phyloP scores from a whole-genome alignment of 1,140 invertebrate species.

The Drosophila ficusphila region DNA sequence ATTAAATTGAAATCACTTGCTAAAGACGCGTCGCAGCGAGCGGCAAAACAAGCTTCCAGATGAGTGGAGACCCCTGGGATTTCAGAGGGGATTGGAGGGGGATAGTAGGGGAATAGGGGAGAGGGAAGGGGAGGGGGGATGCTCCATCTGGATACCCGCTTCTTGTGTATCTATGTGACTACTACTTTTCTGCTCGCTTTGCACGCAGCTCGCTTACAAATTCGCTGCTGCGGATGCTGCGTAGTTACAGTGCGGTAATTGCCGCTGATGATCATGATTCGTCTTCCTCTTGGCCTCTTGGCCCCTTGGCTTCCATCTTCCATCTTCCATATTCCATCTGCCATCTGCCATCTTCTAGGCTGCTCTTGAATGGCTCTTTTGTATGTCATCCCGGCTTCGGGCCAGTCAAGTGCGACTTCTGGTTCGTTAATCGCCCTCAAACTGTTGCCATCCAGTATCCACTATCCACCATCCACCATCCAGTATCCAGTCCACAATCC shows the following conservation, averaged over 20 bases:
- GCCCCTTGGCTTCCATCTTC: too few species aligned
- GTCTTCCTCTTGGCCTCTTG: conserved; percentile 15
- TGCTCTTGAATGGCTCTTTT: conserved; percentile 39
- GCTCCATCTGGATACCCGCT: conserved; percentile 21
- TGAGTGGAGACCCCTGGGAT: conserved; percentile 12
- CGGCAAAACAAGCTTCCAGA: conserved; percentile 66
- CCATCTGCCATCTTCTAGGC: conserved; percentile 18
- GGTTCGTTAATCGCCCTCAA: conserved; percentile 36
- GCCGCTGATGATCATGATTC: conserved; percentile 28
- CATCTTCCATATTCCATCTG: too few species aligned
- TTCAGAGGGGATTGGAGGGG: background rate
- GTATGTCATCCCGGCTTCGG: conserved; percentile 25
- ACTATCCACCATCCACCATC: too few species aligned
- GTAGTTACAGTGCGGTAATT: conserved; percentile 69
- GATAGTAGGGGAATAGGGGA: too few species aligned
- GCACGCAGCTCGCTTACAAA: conserved; percentile 55
- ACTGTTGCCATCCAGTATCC: conserved; percentile 19
- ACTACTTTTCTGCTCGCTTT: conserved; percentile 13
- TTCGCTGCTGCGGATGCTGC: conserved; percentile 57
- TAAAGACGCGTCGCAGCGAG: conserved; percentile 65
- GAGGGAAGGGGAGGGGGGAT: background rate
- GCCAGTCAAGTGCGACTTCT: conserved; percentile 54
- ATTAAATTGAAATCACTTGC: conserved; percentile 84
- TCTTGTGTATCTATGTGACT: conserved; percentile 37
- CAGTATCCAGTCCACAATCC: too few species aligned